Percentiles rank a stretch among this genome's conserved stretches.
phyloP scores from a whole-genome alignment of 2,888 invertebrate species.

The Dorcus hopei region DNA sequence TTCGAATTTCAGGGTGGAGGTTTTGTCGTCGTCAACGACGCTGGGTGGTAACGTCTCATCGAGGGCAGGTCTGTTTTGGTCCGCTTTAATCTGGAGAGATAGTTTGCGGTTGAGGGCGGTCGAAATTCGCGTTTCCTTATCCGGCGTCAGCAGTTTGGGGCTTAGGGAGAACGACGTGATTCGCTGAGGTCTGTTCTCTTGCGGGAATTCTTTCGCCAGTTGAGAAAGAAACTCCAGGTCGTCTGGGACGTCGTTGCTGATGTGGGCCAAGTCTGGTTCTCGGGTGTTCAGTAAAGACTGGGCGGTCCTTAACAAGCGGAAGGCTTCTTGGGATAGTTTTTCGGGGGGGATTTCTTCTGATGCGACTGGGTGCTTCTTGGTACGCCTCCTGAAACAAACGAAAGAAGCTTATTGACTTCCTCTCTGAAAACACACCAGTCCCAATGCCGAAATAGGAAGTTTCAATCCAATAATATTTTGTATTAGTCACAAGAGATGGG shows the following conservation, averaged over 20 bases:
- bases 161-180: slow-evolving; percentile 41
- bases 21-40: slow-evolving; percentile 27
- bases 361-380: slow-evolving; percentile 43
- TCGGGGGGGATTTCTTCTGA: slow-evolving; percentile 58
- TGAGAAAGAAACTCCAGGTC: slow-evolving; percentile 45
- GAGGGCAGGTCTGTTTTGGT: slow-evolving; percentile 43
- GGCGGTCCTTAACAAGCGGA: slow-evolving; percentile 62
- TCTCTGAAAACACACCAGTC: no score
- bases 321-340: slow-evolving; percentile 65
- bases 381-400: slow-evolving; percentile 40
- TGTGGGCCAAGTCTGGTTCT: slow-evolving; percentile 58
- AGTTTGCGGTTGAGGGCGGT: slow-evolving; percentile 43
- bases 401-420: no score
- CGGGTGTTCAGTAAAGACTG: slow-evolving; percentile 62
- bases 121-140: slow-evolving; percentile 35
- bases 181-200: slow-evolving; percentile 33
- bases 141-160: slow-evolving; percentile 41
- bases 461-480: no score
- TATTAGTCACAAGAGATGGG: no score
- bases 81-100: slow-evolving; percentile 39
- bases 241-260: slow-evolving; percentile 31
- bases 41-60: slow-evolving; percentile 35
- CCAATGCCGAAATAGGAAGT: no score
- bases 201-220: slow-evolving; percentile 45
- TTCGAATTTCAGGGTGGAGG: slow-evolving; percentile 10